Conservation (phyloP, 2,113 vertebrate species). For the Heterotilapia buettikoferi region DNA sequence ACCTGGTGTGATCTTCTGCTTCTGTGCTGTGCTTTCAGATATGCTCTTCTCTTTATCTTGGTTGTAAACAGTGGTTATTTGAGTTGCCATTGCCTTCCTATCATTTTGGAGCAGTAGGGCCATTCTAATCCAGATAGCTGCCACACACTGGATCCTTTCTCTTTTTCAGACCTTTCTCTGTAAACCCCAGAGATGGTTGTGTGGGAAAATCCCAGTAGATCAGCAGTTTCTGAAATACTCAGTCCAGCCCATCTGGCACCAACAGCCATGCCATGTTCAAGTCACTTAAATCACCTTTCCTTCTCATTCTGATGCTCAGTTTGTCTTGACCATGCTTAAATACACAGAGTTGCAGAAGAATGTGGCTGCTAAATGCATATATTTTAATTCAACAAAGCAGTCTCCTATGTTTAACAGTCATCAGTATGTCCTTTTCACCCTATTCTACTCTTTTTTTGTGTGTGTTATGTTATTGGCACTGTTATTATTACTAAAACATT, state of each 20-base stretch:
- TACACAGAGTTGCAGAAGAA: background rate
- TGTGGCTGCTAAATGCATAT: background rate
- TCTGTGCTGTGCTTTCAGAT: background rate
- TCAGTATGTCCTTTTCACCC: background rate
- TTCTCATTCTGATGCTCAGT: background rate
- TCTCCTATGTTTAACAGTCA: background rate
- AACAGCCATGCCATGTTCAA: background rate
- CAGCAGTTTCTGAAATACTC: background rate
- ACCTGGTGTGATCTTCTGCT: background rate
- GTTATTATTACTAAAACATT: background rate
- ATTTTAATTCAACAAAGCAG: background rate
- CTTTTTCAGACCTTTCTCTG: background rate
- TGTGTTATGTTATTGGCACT: background rate
- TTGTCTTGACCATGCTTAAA: background rate
- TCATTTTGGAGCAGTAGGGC: background rate
- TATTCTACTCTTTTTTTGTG: background rate
- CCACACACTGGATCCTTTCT: background rate
- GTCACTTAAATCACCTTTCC: background rate
- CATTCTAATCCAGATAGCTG: background rate
- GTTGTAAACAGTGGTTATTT: background rate
- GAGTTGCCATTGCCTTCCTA: background rate
- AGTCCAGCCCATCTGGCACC: background rate
- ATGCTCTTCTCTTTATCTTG: background rate
- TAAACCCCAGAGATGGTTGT: background rate
- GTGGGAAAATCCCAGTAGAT: background rate